phyloP scores from a whole-genome alignment of 2,113 vertebrate genomes.

The Triplophysa dalaica region DNA sequence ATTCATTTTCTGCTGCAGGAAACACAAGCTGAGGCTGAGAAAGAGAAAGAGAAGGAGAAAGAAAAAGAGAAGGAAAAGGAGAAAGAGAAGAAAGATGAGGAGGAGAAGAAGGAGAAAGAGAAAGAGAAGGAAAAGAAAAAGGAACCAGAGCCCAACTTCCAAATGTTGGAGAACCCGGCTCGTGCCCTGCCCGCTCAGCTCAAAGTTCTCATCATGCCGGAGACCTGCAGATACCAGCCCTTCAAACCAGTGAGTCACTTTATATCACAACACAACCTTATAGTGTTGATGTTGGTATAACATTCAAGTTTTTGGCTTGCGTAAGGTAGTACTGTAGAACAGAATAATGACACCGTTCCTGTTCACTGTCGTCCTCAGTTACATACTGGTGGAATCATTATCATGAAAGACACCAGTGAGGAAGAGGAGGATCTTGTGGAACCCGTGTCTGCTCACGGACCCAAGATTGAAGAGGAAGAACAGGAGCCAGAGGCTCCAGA shows the following conservation, averaged over 20 bases:
- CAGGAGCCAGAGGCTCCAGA: slow-evolving; percentile 96
- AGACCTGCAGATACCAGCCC: slow-evolving; percentile 93
- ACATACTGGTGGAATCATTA: slow-evolving; percentile 95
- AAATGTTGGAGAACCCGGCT: slow-evolving; percentile 94
- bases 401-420: slow-evolving; percentile 94
- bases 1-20: slow-evolving; percentile 77
- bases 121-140: slow-evolving; percentile 97
- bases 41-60: slow-evolving; percentile 75
- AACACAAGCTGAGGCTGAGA: slow-evolving; percentile 85
- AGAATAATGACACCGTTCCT: not conserved
- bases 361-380: slow-evolving; percentile 72
- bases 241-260: slow-evolving; percentile 80
- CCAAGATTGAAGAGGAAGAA: slow-evolving; percentile 97
- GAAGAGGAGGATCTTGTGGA: slow-evolving; percentile 96
- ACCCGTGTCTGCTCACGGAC: slow-evolving; percentile 93
- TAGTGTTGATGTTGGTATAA: not conserved
- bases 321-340: too few species aligned
- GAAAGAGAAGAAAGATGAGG: slow-evolving; percentile 92
- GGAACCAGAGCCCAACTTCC: slow-evolving; percentile 93
- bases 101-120: slow-evolving; percentile 82
- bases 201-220: slow-evolving; percentile 93
- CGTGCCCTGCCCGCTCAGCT: slow-evolving; percentile 97
- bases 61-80: slow-evolving; percentile 82
- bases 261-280: not conserved
- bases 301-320: too few species aligned